Conservation (phyloP, 1,140 invertebrate genomes). For the Drosophila lacteicornis region DNA sequence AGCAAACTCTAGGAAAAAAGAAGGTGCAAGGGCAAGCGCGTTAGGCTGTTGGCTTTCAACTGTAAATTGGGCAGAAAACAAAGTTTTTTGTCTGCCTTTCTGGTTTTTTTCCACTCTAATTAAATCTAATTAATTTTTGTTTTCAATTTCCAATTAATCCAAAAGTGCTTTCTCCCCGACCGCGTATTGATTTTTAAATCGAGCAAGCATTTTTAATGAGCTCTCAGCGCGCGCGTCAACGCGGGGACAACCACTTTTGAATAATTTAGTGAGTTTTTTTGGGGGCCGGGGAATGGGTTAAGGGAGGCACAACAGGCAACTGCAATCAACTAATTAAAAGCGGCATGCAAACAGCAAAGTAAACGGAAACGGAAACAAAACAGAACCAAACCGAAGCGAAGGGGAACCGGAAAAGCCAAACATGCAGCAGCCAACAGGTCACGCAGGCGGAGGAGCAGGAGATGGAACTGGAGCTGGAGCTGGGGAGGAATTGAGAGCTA, state of each 20-base stretch:
- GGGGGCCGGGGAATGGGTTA: neutral
- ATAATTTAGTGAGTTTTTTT: constrained; percentile 18
- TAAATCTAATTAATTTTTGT: constrained; percentile 7
- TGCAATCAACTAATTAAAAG: constrained; percentile 79
- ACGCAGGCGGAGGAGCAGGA: constrained; percentile 35
- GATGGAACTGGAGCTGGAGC: too few species aligned
- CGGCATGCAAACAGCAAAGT: constrained; percentile 61
- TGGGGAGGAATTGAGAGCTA: constrained; percentile 15
- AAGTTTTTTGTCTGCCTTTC: constrained; percentile 12
- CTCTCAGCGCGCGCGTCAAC: neutral
- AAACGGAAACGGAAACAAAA: constrained; percentile 31
- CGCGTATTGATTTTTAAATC: constrained; percentile 43
- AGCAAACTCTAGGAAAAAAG: constrained; percentile 9
- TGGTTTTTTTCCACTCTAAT: constrained; percentile 15
- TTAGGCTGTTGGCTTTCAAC: constrained; percentile 24
- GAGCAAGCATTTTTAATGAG: constrained; percentile 48
- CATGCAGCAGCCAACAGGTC: constrained; percentile 45
- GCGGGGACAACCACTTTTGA: constrained; percentile 3
- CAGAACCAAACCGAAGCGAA: constrained; percentile 13
- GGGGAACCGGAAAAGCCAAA: constrained; percentile 25
- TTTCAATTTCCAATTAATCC: constrained; percentile 21
- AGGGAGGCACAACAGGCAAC: constrained; percentile 40
- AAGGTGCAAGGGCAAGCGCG: constrained; percentile 42
- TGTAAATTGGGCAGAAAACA: constrained; percentile 1
- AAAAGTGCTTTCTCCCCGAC: neutral